phyloP scores from a whole-genome alignment of 2,797 vertebrate species.

The Sphenodon punctatus region DNA sequence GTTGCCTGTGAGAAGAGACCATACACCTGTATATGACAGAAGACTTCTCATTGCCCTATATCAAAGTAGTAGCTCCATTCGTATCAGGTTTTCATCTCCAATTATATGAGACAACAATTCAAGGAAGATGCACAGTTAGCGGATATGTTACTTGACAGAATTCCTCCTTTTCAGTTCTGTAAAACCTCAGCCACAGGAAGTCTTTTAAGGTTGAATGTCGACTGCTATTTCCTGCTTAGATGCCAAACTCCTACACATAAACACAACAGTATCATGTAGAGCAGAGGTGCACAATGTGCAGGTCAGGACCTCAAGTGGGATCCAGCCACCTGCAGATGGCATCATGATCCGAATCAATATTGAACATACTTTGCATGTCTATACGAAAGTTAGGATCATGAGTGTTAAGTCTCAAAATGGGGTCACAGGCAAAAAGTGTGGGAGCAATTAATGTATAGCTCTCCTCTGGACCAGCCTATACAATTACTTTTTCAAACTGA shows the following conservation, averaged over 20 bases:
- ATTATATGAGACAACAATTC: not conserved
- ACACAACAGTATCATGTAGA: not conserved
- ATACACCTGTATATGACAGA: too few relatives aligned
- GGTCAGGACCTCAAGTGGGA: too few relatives aligned
- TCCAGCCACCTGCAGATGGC: too few relatives aligned
- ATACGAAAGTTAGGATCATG: too few relatives aligned
- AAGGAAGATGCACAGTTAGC: accelerated
- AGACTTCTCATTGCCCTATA: not conserved
- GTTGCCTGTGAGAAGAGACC: not conserved
- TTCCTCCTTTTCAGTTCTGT: not conserved
- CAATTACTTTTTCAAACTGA: not conserved
- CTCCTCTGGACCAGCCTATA: not conserved
- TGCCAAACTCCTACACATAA: not conserved
- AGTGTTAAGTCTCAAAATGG: too few relatives aligned
- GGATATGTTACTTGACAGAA: not conserved
- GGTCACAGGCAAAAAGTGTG: too few relatives aligned
- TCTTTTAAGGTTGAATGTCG: not conserved
- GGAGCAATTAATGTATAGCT: too few relatives aligned
- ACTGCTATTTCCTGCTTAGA: not conserved
- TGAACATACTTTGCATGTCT: too few relatives aligned
- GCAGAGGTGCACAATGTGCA: too few relatives aligned
- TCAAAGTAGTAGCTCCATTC: not conserved
- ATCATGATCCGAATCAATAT: too few relatives aligned
- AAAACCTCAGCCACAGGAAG: not conserved
- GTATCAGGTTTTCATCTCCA: not conserved